Conservation (phyloP, 2,113 vertebrate genomes). For the Macquaria ambigua region DNA sequence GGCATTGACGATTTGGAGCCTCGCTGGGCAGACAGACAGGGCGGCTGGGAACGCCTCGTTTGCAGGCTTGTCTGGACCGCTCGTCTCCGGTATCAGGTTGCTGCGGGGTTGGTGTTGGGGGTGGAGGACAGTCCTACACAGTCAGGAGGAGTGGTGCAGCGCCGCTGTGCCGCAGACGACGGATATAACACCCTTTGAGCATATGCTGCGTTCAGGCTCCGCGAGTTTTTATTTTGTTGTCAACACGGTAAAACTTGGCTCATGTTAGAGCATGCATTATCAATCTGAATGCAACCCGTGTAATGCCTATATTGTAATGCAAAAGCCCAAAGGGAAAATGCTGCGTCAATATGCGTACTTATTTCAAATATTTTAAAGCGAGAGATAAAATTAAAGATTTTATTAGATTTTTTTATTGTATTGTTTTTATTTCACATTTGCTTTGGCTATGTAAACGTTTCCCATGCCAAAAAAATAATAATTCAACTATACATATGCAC, state of each 20-base stretch:
- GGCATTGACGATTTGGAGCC: constrained; percentile 53
- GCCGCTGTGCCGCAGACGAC: constrained; percentile 74
- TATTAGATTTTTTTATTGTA: too few species aligned
- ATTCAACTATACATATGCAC: not conserved
- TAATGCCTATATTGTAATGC: too few species aligned
- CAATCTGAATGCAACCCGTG: not conserved
- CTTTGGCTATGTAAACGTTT: too few species aligned
- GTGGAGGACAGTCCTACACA: constrained; percentile 60
- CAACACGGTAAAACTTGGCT: not conserved
- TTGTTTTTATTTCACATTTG: too few species aligned
- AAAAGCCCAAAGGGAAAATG: not conserved
- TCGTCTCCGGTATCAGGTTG: constrained; percentile 81
- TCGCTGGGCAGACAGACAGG: constrained; percentile 55
- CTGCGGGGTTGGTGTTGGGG: constrained; percentile 71
- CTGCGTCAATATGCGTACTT: not conserved
- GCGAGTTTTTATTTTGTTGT: not conserved
- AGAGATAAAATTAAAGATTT: too few species aligned
- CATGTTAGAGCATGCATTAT: not conserved
- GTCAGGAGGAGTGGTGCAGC: constrained; percentile 47
- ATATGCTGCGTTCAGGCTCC: constrained; percentile 21
- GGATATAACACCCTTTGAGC: constrained; percentile 39
- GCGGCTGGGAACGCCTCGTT: constrained; percentile 83
- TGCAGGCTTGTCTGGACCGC: constrained; percentile 81
- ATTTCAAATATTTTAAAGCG: not conserved
- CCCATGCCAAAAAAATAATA: too few species aligned